A percentile compares a stretch with the other conserved stretches of the same genome.
phyloP scores from a whole-genome alignment of 2,797 vertebrate genomes.

The Gymnothorax reevesii region DNA sequence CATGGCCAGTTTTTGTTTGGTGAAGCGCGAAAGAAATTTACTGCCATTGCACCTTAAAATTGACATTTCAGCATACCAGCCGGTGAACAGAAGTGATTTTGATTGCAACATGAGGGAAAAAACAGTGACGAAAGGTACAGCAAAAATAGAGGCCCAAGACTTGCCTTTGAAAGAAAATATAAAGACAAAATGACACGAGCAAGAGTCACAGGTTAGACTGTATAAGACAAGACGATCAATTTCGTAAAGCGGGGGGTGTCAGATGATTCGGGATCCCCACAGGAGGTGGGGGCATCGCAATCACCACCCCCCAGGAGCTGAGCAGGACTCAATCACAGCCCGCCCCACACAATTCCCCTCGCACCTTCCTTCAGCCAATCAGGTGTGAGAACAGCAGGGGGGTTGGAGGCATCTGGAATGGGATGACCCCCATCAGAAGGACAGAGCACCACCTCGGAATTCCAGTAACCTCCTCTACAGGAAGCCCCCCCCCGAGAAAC shows the following conservation, averaged over 20 bases:
- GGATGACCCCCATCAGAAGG: constrained; percentile 12
- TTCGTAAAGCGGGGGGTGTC: constrained; percentile 43
- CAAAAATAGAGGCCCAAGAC: neutral
- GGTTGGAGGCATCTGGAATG: constrained; percentile 26
- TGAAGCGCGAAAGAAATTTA: neutral
- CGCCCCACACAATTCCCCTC: neutral
- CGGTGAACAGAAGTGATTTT: neutral
- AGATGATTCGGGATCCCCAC: neutral
- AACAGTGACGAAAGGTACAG: neutral
- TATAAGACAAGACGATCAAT: constrained; percentile 52
- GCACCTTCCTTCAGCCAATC: neutral
- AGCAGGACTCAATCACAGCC: neutral
- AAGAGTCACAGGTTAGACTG: constrained; percentile 56
- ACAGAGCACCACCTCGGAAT: neutral
- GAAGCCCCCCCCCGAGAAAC: neutral
- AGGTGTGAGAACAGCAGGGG: constrained; percentile 34
- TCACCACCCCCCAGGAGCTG: neutral
- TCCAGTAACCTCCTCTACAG: neutral
- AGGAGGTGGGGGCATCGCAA: neutral
- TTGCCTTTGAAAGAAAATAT: constrained; percentile 42
- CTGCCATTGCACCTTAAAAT: neutral
- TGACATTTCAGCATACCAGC: neutral
- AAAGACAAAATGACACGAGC: constrained; percentile 58
- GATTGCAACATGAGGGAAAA: neutral
- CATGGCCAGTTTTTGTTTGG: neutral